Evolutionary conservation across 2,888 invertebrate genomes (phyloP).

Genomic region (Cephus rjabovi): DNA sequence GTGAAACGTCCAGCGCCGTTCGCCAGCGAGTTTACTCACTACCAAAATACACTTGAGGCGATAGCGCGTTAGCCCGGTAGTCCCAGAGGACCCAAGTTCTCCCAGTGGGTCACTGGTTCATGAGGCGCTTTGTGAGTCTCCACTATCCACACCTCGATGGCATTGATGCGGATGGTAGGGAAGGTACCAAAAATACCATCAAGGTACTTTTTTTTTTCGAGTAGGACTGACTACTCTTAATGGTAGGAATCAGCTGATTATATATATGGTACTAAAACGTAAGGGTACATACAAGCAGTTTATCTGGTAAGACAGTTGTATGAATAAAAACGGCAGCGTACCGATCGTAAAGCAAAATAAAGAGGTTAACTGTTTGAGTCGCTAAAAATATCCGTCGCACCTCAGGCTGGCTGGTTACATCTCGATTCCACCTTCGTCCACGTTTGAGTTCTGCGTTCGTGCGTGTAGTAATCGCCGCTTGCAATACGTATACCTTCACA

Average conservation of each 20-base stretch:
- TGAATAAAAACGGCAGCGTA: background rate
- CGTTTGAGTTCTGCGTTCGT: background rate
- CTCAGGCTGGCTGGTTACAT: slow-evolving; percentile 23
- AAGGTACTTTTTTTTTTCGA: background rate
- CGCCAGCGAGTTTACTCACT: slow-evolving; percentile 47
- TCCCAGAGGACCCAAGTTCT: slow-evolving; percentile 30
- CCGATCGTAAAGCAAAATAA: slow-evolving; percentile 39
- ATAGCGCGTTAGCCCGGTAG: slow-evolving; percentile 37
- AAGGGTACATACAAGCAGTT: background rate
- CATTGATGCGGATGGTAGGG: background rate
- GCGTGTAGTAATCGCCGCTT: background rate
- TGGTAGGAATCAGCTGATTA: slow-evolving; percentile 13
- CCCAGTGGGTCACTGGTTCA: slow-evolving; percentile 64
- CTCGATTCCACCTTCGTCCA: slow-evolving; percentile 17
- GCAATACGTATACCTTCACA: background rate
- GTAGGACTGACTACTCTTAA: background rate
- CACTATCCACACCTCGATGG: slow-evolving; percentile 2
- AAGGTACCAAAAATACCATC: background rate
- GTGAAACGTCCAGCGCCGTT: slow-evolving; percentile 46
- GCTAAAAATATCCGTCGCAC: slow-evolving; percentile 44
- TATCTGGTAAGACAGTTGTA: background rate
- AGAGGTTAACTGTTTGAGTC: slow-evolving; percentile 44
- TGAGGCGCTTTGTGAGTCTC: slow-evolving; percentile 34
- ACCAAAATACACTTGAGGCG: slow-evolving; percentile 50
- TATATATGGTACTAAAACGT: background rate